phyloP scores from a whole-genome alignment of 2,888 invertebrate species.

The Seira sanloemensis region DNA sequence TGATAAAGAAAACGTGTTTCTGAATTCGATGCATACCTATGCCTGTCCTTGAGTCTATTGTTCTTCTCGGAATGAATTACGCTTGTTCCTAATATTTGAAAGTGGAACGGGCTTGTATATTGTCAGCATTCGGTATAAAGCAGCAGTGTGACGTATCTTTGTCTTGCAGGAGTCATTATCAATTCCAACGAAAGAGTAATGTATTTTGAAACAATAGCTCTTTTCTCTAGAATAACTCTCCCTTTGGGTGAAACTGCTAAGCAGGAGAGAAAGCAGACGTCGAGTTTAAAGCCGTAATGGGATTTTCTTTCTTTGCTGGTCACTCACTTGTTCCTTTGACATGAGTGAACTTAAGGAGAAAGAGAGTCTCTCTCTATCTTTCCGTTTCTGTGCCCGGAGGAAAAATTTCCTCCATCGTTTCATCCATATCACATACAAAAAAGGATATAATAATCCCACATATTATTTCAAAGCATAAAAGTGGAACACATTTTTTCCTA shows the following conservation, averaged over 20 bases:
- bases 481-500: too few relatives aligned
- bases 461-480: not conserved
- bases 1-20: not conserved
- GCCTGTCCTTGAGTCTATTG: not conserved
- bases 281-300: not conserved
- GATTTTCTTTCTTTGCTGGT: not conserved
- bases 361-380: slow-evolving; percentile 4
- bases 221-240: too few relatives aligned
- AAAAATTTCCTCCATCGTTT: not conserved
- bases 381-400: not conserved
- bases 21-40: too few relatives aligned
- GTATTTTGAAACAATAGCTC: too few relatives aligned
- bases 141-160: too few relatives aligned
- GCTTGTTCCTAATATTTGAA: not conserved
- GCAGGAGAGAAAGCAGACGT: not conserved
- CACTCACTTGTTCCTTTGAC: not conserved
- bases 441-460: not conserved
- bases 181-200: too few relatives aligned
- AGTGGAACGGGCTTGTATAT: not conserved
- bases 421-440: not conserved
- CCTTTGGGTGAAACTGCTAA: too few relatives aligned
- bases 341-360: not conserved
- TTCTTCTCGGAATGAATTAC: not conserved
- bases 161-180: too few relatives aligned
- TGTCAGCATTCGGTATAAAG: too few relatives aligned